Evolutionary conservation across 2,113 vertebrate species (phyloP), one percentile per base, ranked within the genome.

Genomic region (Passer montanus): DNA sequence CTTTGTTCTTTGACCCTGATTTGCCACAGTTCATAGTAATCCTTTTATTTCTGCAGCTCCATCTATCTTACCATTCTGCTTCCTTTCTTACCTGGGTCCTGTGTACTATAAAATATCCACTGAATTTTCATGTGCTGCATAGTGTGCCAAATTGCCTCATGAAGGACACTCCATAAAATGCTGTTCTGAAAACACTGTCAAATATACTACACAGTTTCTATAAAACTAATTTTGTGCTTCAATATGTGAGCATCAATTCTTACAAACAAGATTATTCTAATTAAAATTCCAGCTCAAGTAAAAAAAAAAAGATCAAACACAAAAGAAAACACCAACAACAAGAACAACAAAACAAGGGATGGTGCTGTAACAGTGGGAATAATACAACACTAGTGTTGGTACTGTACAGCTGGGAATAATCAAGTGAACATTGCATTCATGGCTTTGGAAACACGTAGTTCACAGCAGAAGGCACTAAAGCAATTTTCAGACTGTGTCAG

Each of bases 151-250:
- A 66, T 77, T 44, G 47, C 55, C 67, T 88, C 56, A 35, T 23
- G 43, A 94, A 79, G 78, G 63, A 49, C 52, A 58, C 49, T 81
- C 56, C 47, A 84, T 44, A 84, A 90, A 93, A 95, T 28, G 21
- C 35, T 90, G 6, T 70, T 70, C 73, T 68, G 56, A 70, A 49
- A 66, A 66, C 39, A 60, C 49, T 60, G 47, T 73, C 84, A 84
- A 91, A 89, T 56, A 41, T 4, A 78, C 56, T 41, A n/a, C 24
- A 47, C 8, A 35, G 47, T 68, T 74, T 20, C 44, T 22, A 35
- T 9, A 44, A 49, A 70, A 64, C 30, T 68, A 49, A 37, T 75
- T 75, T 79, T 82, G 31, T 78, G 7, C 44, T 78, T 89, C 60
- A 60, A 63, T 4, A 11, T 24, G 9, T 41, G 14, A 85, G 35